These are phyloP conservation scores for Alethe castanea DNA, from an alignment of 2,113 vertebrate genomes.

Conservation along the genomic window DNA sequence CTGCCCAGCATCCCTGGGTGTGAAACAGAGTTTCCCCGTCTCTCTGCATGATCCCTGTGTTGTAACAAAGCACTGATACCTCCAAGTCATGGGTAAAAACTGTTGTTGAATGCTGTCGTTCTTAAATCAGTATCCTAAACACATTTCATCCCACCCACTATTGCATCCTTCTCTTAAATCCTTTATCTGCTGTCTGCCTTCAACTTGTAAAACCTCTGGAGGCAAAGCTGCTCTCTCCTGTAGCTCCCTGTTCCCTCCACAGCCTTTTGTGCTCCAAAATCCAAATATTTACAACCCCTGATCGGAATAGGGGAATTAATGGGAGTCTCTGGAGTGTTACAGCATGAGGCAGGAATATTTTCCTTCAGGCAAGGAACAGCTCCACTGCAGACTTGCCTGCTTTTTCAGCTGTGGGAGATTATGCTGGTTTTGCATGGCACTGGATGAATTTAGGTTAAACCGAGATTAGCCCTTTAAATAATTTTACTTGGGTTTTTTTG, in stretches of 20 bases:
- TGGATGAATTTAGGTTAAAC: slow-evolving; percentile 59
- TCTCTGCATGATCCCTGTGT: neutral
- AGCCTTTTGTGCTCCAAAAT: neutral
- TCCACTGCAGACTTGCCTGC: neutral
- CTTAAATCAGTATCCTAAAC: neutral
- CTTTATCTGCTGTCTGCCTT: neutral
- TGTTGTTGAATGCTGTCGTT: neutral
- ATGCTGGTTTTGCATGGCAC: neutral
- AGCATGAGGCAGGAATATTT: neutral
- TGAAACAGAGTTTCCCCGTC: fast-evolving
- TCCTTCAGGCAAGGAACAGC: neutral
- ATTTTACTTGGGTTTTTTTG: neutral
- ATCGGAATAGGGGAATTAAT: neutral
- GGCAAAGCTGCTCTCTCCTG: neutral
- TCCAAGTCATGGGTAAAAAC: neutral
- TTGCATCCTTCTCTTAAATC: neutral
- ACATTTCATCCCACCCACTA: neutral
- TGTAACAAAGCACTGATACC: neutral
- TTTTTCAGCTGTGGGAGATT: neutral
- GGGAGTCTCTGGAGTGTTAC: neutral
- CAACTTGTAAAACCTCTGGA: neutral
- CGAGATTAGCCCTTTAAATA: slow-evolving; percentile 57
- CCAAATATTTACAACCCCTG: neutral
- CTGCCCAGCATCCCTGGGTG: neutral
- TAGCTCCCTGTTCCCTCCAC: fast-evolving